Base-by-base conservation (phyloP, 2,888 invertebrate species). In the Elegia similella region DNA sequence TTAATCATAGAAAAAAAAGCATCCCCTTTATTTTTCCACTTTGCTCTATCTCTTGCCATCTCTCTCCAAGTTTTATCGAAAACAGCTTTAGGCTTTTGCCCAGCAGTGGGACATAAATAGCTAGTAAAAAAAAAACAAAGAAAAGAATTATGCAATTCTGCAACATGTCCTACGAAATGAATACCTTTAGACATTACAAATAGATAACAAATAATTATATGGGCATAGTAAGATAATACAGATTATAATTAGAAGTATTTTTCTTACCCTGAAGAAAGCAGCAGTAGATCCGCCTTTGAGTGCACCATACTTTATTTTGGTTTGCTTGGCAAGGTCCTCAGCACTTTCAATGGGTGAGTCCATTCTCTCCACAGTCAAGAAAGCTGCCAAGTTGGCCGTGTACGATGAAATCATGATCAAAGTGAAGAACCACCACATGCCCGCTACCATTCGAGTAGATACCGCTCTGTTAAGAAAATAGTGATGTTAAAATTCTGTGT, bases 391-490 rank as follows among this genome's bases (percentile, higher is more conserved):
- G 87, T 98, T 98, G 56, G 98, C 98, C 16, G 98, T 98, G 85
- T 98, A 98, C 7, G 98, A 98, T 0, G 98, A 98, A 68, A 98
- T 98, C 96, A 98, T 98, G 72, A 98, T 98, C 52, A 98, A 89
- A 0, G 97, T 97, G 86, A 98, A 98, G 86, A 98, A 98, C 98
- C 98, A 98, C 96, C 97, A 97, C 94, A 97, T 97, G 42, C 97
- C 97, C 1, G 96, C 97, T 8, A 97, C 95, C 94, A 97, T 95
- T 62, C 98, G 92, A 0, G 97, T 97, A 0, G 97, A 97, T 12
- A 96, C 95, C 44, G 97, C 97, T 87, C 97, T 96, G 82, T 64
- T 63, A 57, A 58, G 60, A 64, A 42, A 16, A 56, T 13, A 47
- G 13, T 13, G 47, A 17, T 10, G n/a, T 23, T 52, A 29, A 47